Evolutionary conservation across 2,797 vertebrate species (phyloP).

Genomic region (Micrastur ruficollis): DNA sequence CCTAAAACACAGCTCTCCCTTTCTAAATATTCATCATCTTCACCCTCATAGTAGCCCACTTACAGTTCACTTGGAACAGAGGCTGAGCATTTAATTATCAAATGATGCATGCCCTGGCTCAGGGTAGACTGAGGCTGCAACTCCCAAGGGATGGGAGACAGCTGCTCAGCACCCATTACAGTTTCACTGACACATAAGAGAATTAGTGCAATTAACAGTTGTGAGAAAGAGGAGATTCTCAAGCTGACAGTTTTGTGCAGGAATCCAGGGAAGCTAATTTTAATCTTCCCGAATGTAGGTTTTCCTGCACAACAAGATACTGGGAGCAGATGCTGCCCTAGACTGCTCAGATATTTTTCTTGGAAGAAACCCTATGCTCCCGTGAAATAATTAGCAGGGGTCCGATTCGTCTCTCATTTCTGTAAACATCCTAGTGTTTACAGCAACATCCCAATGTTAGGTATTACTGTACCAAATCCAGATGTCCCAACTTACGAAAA

Average conservation of each 20-base stretch:
- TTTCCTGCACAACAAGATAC: slow-evolving; percentile 4
- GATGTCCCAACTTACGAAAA: slow-evolving; percentile 11
- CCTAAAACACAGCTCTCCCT: background rate
- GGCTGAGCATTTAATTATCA: background rate
- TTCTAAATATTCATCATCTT: background rate
- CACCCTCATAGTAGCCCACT: background rate
- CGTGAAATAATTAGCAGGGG: background rate
- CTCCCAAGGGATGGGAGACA: background rate
- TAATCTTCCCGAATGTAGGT: background rate
- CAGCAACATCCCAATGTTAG: slow-evolving; percentile 7
- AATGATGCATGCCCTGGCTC: background rate
- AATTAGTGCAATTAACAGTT: slow-evolving; percentile 9
- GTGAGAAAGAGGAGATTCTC: background rate
- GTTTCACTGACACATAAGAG: background rate
- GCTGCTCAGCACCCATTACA: background rate
- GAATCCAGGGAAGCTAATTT: background rate
- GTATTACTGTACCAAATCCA: slow-evolving; percentile 21
- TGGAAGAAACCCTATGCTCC: slow-evolving; percentile 45
- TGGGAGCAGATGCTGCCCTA: background rate
- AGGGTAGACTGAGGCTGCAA: background rate
- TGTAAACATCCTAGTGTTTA: slow-evolving; percentile 40
- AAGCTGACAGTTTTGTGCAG: background rate
- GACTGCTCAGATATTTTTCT: slow-evolving; percentile 26
- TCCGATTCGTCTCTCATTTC: background rate
- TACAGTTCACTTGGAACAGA: background rate